Base-by-base conservation (phyloP, 1,140 invertebrate genomes). In the Pygmarrhopalites habei region DNA sequence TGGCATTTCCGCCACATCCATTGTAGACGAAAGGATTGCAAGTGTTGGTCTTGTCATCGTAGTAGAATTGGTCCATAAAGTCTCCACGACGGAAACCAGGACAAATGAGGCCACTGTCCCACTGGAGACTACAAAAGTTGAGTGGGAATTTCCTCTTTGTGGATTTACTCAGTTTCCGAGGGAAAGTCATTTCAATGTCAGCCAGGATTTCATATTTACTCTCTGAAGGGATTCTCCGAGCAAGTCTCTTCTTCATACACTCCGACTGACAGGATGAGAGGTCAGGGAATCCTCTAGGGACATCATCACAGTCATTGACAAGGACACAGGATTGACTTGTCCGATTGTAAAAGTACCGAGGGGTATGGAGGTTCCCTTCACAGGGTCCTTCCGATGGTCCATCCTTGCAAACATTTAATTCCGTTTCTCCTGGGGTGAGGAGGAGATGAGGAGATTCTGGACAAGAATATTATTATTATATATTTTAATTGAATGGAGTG, bases 1-100 rank as follows among this genome's bases (percentile, higher is more conserved):
- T 67, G 1, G 65, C 60, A 39, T 67, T 67, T 15, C 65, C 65
- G 17, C 60, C 65, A 35, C 65, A 67, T 21, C 65, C 65, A 49
- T 60, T 67, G 41, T 63, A 67, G 19, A 60, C 25, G 25, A 67
- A 67, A 14, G 29, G 43, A 4, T 32, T 2, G 28, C 65, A 67
- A 12, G 43, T 32, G 51, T 67, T 67, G 5, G 32, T 55, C 7
- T 55, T 49, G 0, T 25, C 19, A 30, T 67, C 65, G 32, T 59
- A 67, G 39, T 59, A 56, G 35, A 39, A 67, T 29, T 67, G 60
- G n/a, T 67, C 47, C 15, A 67, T 32, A 30, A 30, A 63, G 21
- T 44, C 55, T 29, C 60, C 65, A n/a, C 65, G 25, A 21, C 46
- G 39, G 19, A 67, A 29, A 15, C 57, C 60, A 4, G 61, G 49